Evolutionary conservation across 2,113 vertebrate genomes (phyloP).

Genomic region (Tachuris rubrigastra): DNA sequence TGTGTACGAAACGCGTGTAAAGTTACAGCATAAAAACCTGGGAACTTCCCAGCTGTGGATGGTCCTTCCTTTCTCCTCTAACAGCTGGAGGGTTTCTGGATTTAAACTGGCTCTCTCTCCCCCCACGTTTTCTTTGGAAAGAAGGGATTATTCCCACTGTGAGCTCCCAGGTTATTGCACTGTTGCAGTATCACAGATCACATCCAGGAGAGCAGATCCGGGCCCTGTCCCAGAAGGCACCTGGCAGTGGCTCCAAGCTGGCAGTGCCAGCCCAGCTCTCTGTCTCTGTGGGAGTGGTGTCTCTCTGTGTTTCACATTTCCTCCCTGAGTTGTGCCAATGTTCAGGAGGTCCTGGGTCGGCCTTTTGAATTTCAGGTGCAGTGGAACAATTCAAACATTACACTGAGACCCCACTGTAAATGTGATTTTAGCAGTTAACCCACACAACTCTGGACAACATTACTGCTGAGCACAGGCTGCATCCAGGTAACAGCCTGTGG

Average conservation of each 20-base stretch:
- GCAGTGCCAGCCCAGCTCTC: background rate
- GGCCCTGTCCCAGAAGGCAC: background rate
- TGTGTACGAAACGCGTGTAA: background rate
- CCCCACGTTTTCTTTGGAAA: background rate
- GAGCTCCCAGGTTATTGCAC: background rate
- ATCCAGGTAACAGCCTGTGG: background rate
- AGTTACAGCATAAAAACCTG: background rate
- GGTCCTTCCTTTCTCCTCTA: background rate
- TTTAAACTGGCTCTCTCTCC: background rate
- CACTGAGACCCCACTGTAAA: background rate
- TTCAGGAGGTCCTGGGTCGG: background rate
- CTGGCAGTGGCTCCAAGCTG: background rate
- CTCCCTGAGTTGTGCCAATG: background rate
- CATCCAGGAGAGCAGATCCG: background rate
- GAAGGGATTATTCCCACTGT: background rate
- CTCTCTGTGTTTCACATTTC: background rate
- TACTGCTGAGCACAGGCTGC: background rate
- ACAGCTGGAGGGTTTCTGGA: background rate
- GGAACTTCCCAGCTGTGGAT: background rate
- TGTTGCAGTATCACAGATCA: background rate
- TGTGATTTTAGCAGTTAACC: background rate
- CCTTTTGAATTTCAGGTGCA: background rate
- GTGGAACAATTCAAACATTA: background rate
- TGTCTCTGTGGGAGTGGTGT: background rate
- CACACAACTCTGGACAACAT: background rate